A percentile compares a stretch with the other conserved stretches of the same genome.
phyloP scores from a whole-genome alignment of 2,888 invertebrate species.

The Phortica magna region DNA sequence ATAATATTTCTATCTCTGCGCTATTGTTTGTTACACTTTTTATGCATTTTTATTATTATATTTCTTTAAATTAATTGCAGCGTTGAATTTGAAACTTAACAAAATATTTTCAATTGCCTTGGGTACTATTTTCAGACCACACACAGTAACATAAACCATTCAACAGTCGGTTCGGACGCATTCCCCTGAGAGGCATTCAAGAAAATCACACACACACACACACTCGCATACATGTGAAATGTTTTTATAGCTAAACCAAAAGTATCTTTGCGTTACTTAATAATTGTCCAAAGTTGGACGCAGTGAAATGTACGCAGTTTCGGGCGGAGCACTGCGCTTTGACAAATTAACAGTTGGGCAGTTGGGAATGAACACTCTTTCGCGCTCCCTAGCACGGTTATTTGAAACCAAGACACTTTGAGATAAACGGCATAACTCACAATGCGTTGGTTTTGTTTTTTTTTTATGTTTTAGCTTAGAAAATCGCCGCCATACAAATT shows the following conservation, averaged over 20 bases:
- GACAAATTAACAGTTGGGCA: slow-evolving; percentile 13
- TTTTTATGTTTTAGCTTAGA: slow-evolving; percentile 38
- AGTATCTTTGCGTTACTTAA: slow-evolving; percentile 14
- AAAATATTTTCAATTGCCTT: slow-evolving; percentile 19
- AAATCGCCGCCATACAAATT: slow-evolving; percentile 29
- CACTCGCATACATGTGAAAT: neutral
- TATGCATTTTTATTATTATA: no score
- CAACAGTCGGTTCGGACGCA: neutral
- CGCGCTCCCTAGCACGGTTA: neutral
- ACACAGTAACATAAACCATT: neutral
- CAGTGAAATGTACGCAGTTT: neutral
- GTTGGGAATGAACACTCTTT: slow-evolving; percentile 1
- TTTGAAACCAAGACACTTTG: slow-evolving; percentile 15
- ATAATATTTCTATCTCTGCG: no score
- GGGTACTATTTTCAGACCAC: slow-evolving; percentile 1
- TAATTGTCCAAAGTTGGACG: neutral
- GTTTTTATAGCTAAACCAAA: neutral
- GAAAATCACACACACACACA: slow-evolving; percentile 10
- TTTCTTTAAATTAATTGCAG: no score
- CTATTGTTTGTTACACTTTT: no score
- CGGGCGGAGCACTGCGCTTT: neutral
- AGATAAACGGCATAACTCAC: neutral
- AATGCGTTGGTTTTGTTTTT: neutral
- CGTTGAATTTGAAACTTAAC: neutral
- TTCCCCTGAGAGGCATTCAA: slow-evolving; percentile 40